These are phyloP conservation scores for Empis livida DNA, from an alignment of 2,888 invertebrate species.

Conservation along the genomic window DNA sequence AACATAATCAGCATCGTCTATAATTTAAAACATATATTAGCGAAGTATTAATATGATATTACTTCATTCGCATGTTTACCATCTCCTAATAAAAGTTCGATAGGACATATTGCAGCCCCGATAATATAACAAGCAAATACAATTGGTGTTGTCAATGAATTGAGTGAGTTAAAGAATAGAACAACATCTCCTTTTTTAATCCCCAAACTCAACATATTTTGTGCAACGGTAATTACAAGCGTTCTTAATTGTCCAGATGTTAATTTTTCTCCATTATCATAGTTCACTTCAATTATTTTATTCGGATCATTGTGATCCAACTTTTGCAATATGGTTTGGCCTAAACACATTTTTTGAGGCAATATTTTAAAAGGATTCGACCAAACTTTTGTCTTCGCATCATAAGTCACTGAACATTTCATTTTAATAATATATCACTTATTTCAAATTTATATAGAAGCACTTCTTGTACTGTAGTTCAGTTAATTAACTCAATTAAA, in stretches of 20 bases:
- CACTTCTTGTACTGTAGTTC: too few species aligned
- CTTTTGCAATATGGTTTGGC: not conserved
- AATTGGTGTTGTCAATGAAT: constrained; percentile 1
- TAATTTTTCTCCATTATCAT: not conserved
- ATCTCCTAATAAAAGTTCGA: constrained; percentile 3
- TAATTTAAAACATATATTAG: not conserved
- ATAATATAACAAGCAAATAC: constrained; percentile 2
- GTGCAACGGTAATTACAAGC: not conserved
- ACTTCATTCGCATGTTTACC: too few species aligned
- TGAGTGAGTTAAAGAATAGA: not conserved
- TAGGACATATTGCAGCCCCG: constrained; percentile 1
- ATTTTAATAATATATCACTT: too few species aligned
- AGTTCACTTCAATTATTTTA: constrained; percentile 2
- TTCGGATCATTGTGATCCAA: not conserved
- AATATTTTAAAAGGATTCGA: not conserved
- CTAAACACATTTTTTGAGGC: not conserved
- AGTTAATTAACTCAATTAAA: too few species aligned
- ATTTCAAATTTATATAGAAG: too few species aligned
- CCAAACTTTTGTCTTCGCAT: not conserved
- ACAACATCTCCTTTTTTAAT: constrained; percentile 2
- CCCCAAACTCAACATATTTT: not conserved
- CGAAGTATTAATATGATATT: not conserved
- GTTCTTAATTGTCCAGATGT: not conserved
- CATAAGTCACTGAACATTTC: not conserved
- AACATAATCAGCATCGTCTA: constrained; percentile 2